These are phyloP conservation scores for Caenorhabditis brenneri DNA, from an alignment of 1,140 invertebrate species.

Conservation along the genomic window DNA sequence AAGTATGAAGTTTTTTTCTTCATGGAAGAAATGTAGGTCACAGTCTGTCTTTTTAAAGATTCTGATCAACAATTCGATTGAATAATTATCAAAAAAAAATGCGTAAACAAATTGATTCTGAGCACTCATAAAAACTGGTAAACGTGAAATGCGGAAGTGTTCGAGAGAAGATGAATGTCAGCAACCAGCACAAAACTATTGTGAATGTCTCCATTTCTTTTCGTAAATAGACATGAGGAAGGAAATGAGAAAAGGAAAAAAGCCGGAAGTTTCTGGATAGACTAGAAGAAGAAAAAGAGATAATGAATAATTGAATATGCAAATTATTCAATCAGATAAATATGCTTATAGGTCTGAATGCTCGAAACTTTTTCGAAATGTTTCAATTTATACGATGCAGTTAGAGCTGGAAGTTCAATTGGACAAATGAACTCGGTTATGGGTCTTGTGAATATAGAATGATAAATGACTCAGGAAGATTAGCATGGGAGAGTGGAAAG, in stretches of 20 bases:
- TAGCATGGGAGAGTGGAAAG: neutral
- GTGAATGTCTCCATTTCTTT: neutral
- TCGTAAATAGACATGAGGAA: neutral
- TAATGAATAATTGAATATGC: neutral
- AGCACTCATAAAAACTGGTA: no score
- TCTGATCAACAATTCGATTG: neutral
- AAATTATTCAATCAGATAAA: neutral
- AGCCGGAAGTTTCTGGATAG: conserved; percentile 8
- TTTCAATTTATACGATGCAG: no score
- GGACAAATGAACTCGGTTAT: no score
- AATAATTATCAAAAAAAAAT: neutral
- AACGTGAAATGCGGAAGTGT: neutral
- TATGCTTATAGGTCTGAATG: no score
- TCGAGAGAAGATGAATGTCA: neutral
- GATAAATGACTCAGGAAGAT: neutral
- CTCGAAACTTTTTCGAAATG: no score
- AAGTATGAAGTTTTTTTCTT: conserved; percentile 4
- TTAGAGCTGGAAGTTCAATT: no score
- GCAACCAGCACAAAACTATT: neutral
- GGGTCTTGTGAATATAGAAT: neutral
- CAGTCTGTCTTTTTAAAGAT: neutral
- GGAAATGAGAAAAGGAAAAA: neutral
- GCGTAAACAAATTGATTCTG: no score
- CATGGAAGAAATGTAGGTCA: neutral
- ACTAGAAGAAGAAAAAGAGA: neutral